These are phyloP conservation scores for Poecilia latipinna DNA, from an alignment of 2,113 vertebrate species.

Conservation along the genomic window DNA sequence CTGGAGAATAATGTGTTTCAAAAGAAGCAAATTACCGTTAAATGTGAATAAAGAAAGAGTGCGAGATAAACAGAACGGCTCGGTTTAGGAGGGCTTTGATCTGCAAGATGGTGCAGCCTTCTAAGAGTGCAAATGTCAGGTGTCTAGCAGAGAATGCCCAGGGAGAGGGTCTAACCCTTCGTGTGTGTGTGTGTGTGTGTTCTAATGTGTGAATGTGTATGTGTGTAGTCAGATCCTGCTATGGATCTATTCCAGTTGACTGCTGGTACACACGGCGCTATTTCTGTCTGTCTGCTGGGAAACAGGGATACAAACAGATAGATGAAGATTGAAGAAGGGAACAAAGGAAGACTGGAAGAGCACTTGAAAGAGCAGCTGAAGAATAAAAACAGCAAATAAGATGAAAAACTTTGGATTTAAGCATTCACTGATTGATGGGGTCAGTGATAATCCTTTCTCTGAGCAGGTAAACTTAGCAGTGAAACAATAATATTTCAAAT, in stretches of 20 bases:
- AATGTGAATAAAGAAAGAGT: background rate
- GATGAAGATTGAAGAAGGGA: slow-evolving; percentile 33
- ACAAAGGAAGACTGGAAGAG: slow-evolving; percentile 13
- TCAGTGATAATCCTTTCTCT: background rate
- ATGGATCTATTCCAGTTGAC: slow-evolving; percentile 64
- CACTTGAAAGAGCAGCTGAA: background rate
- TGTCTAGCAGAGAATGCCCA: slow-evolving; percentile 55
- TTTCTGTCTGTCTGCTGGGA: slow-evolving; percentile 74
- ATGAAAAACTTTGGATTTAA: slow-evolving; percentile 22
- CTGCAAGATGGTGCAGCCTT: slow-evolving; percentile 54
- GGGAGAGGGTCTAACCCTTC: slow-evolving; percentile 19
- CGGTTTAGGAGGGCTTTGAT: slow-evolving; percentile 45
- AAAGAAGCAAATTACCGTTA: slow-evolving; percentile 19
- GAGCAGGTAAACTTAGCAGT: slow-evolving; percentile 3
- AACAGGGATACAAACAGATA: slow-evolving; percentile 53
- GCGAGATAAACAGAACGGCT: background rate
- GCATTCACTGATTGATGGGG: background rate
- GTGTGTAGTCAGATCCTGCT: slow-evolving; percentile 21
- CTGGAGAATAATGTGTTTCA: background rate
- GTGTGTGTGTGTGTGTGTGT: background rate
- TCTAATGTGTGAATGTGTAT: slow-evolving; percentile 17
- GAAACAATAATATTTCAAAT: slow-evolving; percentile 17
- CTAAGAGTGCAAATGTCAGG: slow-evolving; percentile 64
- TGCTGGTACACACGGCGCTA: slow-evolving; percentile 59
- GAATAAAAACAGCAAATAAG: slow-evolving; percentile 4